A percentile compares a stretch with the other conserved stretches of the same genome.
These are phyloP conservation scores for Saguinus imperator DNA, from an alignment of 2,113 vertebrate genomes.

Conservation along the genomic window DNA sequence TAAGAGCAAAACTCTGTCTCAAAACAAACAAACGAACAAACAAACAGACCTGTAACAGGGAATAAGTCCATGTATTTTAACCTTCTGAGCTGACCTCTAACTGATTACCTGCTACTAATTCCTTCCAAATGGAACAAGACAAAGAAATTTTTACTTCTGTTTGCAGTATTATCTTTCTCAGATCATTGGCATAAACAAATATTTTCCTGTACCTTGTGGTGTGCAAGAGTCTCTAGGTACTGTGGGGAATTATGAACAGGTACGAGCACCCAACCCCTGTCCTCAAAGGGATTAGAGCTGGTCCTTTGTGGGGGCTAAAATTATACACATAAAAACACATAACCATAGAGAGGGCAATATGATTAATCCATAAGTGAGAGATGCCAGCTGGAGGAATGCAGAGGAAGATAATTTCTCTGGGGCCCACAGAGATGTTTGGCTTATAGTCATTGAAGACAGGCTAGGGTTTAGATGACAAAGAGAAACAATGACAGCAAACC, in stretches of 20 bases:
- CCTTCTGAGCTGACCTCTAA: neutral
- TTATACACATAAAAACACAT: neutral
- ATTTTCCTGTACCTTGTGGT: neutral
- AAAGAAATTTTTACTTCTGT: neutral
- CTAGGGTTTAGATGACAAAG: neutral
- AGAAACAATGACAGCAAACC: neutral
- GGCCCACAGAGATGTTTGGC: neutral
- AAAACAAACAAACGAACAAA: no score
- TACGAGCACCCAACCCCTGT: neutral
- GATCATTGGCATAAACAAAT: neutral
- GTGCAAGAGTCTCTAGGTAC: neutral
- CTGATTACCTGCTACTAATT: slow-evolving; percentile 9
- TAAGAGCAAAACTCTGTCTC: no score
- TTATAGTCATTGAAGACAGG: neutral
- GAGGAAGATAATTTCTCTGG: neutral
- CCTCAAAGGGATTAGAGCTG: neutral
- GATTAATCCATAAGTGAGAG: slow-evolving; percentile 17
- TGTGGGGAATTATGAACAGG: neutral
- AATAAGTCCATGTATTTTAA: neutral
- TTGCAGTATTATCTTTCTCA: neutral
- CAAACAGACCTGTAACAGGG: neutral
- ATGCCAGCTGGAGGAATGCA: neutral
- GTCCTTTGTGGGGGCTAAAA: neutral
- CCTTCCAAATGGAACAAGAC: neutral
- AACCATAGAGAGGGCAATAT: neutral